These are phyloP conservation scores for Eretmochelys imbricata DNA, from an alignment of 2,113 vertebrate genomes.

Conservation along the genomic window DNA sequence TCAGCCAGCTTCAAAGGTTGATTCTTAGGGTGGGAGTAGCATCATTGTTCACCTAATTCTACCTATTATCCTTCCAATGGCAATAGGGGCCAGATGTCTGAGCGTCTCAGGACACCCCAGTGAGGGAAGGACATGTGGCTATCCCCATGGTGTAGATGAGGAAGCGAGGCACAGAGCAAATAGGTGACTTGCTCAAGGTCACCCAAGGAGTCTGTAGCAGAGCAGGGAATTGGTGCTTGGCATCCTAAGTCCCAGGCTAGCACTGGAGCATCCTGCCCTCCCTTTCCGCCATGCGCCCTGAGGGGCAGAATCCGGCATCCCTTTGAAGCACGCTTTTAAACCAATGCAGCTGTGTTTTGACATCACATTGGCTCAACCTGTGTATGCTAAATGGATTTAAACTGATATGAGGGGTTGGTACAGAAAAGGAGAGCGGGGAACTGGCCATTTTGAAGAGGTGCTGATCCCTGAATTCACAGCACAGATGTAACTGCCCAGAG, in stretches of 20 bases:
- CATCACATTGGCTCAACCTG: not conserved
- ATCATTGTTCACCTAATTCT: not conserved
- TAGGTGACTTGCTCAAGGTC: not conserved
- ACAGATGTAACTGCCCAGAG: not conserved
- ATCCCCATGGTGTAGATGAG: not conserved
- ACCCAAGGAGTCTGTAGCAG: accelerated
- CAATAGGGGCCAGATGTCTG: not conserved
- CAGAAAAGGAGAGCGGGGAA: not conserved
- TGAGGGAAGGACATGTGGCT: not conserved
- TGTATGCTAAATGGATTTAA: not conserved
- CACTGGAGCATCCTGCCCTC: not conserved
- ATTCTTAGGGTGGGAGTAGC: not conserved
- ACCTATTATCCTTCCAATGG: not conserved
- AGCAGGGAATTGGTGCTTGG: not conserved
- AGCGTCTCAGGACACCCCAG: not conserved
- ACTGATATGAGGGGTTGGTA: not conserved
- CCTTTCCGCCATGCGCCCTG: not conserved
- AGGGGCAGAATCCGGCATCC: not conserved
- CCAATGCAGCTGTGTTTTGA: not conserved
- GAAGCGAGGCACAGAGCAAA: not conserved
- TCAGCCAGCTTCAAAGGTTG: not conserved
- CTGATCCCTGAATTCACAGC: not conserved
- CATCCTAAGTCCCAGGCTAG: not conserved
- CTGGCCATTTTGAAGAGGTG: not conserved
- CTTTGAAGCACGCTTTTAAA: not conserved